Evolutionary conservation across 2,888 invertebrate genomes (phyloP).

Genomic region (Synanthedon andrenaeformis): DNA sequence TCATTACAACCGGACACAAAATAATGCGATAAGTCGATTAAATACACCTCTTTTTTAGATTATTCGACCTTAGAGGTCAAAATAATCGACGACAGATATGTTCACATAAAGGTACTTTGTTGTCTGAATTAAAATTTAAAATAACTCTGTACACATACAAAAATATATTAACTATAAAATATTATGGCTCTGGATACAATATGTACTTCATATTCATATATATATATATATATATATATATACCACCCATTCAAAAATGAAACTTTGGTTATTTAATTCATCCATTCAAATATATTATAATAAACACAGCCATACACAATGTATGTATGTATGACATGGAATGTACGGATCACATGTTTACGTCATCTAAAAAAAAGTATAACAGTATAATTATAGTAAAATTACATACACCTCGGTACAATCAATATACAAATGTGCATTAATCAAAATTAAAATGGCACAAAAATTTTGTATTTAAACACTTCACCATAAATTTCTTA

Average conservation of each 20-base stretch:
- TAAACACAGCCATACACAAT: not conserved
- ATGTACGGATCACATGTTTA: slow-evolving; percentile 45
- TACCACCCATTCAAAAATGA: slow-evolving; percentile 21
- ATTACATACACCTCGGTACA: slow-evolving; percentile 13
- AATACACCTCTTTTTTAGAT: no score
- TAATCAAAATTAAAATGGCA: slow-evolving; percentile 50
- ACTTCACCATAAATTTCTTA: slow-evolving; percentile 13
- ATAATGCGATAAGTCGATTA: no score
- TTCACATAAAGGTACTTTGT: slow-evolving; percentile 22
- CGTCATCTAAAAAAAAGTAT: slow-evolving; percentile 5
- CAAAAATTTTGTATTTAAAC: slow-evolving; percentile 45
- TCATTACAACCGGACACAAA: no score
- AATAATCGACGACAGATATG: slow-evolving; percentile 17
- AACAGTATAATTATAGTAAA: slow-evolving; percentile 3
- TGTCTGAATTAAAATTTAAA: slow-evolving; percentile 31
- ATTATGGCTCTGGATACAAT: slow-evolving; percentile 41
- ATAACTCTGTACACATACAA: slow-evolving; percentile 54
- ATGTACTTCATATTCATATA: slow-evolving; percentile 9
- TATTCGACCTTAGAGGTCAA: no score
- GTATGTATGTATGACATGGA: slow-evolving; percentile 20
- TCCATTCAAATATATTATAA: slow-evolving; percentile 8
- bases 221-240: slow-evolving; percentile 9
- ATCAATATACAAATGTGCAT: slow-evolving; percentile 29
- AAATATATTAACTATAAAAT: slow-evolving; percentile 52
- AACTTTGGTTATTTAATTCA: slow-evolving; percentile 22